Conservation (phyloP, 2,888 invertebrate species). For the Drosophila lacicola region DNA sequence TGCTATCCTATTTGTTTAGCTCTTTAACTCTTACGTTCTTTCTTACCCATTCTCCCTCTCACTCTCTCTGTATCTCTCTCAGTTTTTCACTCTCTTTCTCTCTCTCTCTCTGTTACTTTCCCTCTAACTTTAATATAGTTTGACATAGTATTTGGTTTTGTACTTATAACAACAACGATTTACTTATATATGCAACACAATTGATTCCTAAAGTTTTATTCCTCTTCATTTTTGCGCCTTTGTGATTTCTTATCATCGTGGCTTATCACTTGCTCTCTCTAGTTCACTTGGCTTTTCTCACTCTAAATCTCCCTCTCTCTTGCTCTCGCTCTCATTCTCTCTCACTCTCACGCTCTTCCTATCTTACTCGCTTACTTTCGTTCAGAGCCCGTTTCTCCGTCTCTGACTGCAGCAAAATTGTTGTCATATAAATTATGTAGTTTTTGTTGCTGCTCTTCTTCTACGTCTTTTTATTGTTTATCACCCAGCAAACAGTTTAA, state of each 20-base stretch:
- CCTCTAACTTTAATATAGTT: too few species aligned
- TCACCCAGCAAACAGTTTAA: conserved; percentile 60
- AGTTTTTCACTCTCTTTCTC: neutral
- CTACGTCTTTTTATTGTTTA: conserved; percentile 44
- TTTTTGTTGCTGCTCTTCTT: conserved; percentile 9
- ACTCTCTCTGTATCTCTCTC: neutral
- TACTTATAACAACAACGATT: neutral
- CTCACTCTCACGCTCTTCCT: neutral
- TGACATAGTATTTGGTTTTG: too few species aligned
- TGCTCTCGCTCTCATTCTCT: neutral
- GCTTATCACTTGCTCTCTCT: conserved; percentile 6
- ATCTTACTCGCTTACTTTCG: conserved; percentile 1
- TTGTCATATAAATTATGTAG: conserved; percentile 8
- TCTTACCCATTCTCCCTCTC: neutral
- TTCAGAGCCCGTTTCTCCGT: conserved; percentile 1
- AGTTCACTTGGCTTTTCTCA: neutral
- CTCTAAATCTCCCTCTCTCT: neutral
- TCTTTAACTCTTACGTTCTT: neutral
- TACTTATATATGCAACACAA: neutral
- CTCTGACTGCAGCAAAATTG: conserved; percentile 24
- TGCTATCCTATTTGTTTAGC: too few species aligned
- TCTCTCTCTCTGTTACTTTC: neutral
- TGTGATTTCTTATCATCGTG: conserved; percentile 1
- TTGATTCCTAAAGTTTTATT: conserved; percentile 16
- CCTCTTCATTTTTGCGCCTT: conserved; percentile 12